Conservation (phyloP, 2,888 invertebrate species). For the Pecten maximus region DNA sequence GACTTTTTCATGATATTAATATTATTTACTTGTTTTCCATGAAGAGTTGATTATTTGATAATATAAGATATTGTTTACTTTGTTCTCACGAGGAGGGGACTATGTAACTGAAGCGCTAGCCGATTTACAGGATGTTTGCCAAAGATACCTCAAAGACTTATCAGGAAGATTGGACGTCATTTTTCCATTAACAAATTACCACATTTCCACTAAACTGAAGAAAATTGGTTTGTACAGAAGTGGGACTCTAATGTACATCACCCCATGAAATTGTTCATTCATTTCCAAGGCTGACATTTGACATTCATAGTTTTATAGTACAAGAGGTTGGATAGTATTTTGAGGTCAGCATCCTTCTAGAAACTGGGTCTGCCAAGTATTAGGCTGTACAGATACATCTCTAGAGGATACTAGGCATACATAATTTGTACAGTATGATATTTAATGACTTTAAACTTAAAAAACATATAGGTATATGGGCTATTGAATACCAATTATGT, state of each 20-base stretch:
- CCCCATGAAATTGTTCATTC: neutral
- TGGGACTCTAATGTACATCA: conserved; percentile 19
- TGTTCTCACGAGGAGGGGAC: neutral
- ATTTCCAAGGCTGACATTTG: neutral
- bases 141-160: conserved; percentile 4
- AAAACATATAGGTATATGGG: no score
- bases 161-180: conserved; percentile 21
- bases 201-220: neutral
- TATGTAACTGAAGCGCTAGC: neutral
- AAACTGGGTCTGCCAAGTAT: neutral
- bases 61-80: no score
- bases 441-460: no score
- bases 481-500: no score
- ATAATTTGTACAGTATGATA: neutral
- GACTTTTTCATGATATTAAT: no score
- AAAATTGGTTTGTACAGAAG: conserved; percentile 29
- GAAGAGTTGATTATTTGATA: no score
- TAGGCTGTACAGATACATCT: neutral
- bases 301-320: neutral
- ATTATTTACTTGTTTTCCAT: no score
- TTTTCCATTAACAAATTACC: conserved; percentile 30
- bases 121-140: conserved; percentile 9
- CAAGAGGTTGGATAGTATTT: neutral
- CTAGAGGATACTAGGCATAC: neutral
- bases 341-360: neutral